Conservation (phyloP, 2,888 invertebrate species). For the Heteromyza rotundicornis region DNA sequence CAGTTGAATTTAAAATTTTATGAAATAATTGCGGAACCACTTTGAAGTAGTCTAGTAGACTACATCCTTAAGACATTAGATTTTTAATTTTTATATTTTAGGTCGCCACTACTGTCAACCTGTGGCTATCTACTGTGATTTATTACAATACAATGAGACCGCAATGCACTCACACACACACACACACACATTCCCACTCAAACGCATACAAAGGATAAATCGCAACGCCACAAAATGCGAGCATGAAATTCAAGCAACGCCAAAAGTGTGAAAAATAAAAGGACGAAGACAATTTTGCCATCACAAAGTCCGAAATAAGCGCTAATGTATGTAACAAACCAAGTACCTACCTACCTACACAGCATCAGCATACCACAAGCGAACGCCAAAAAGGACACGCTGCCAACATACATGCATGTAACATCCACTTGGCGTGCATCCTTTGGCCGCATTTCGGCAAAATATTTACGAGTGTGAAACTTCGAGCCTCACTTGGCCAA, state of each 20-base stretch:
- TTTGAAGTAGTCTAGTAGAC: too few species aligned
- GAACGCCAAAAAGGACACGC: background rate
- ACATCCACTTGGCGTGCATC: slow-evolving; percentile 22
- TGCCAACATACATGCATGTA: slow-evolving; percentile 6
- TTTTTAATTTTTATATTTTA: background rate
- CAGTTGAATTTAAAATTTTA: too few species aligned
- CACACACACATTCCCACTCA: slow-evolving; percentile 1
- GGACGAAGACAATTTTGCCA: slow-evolving; percentile 2
- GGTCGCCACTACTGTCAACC: slow-evolving; percentile 24
- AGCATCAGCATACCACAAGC: too few species aligned
- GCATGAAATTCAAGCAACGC: background rate
- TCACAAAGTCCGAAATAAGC: slow-evolving; percentile 10
- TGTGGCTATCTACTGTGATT: slow-evolving; percentile 24
- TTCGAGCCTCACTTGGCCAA: background rate
- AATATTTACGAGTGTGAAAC: slow-evolving; percentile 32
- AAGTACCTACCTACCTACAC: too few species aligned
- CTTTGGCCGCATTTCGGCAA: slow-evolving; percentile 27
- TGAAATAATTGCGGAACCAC: too few species aligned
- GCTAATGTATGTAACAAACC: slow-evolving; percentile 11
- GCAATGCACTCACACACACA: slow-evolving; percentile 5
- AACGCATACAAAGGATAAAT: background rate
- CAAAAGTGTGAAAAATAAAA: too few species aligned
- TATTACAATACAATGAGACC: slow-evolving; percentile 15
- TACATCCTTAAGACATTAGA: too few species aligned
- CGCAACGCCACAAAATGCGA: slow-evolving; percentile 1